phyloP scores from a whole-genome alignment of 2,113 vertebrate genomes.

The Menidia beryllina region DNA sequence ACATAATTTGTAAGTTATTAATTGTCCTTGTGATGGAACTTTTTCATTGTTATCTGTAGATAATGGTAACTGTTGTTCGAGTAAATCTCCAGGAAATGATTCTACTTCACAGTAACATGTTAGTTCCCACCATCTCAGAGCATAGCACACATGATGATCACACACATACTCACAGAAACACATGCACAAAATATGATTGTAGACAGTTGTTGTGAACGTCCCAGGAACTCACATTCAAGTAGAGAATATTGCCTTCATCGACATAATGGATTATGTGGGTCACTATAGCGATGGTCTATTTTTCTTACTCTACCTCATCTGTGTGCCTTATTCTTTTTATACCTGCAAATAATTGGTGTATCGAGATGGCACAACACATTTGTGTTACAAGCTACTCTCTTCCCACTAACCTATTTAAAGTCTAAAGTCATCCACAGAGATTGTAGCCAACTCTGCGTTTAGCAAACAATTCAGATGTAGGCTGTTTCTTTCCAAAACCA shows the following conservation, averaged over 20 bases:
- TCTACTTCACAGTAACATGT: background rate
- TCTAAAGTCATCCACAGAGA: conserved; percentile 51
- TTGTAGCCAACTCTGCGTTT: conserved; percentile 32
- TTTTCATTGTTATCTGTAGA: background rate
- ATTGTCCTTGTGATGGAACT: background rate
- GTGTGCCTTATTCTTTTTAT: conserved; percentile 78
- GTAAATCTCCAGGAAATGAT: background rate
- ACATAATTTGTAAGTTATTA: background rate
- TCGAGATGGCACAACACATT: conserved; percentile 59
- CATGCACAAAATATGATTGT: conserved; percentile 25
- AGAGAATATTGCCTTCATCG: conserved; percentile 64
- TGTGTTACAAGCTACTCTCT: conserved; percentile 55
- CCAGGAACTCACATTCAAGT: conserved; percentile 48
- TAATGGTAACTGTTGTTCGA: background rate
- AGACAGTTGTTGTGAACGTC: conserved; percentile 48
- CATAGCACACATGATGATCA: conserved; percentile 11
- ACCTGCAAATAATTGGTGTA: conserved; percentile 78
- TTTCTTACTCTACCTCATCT: conserved; percentile 78
- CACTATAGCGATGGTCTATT: conserved; percentile 78
- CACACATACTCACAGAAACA: conserved; percentile 9
- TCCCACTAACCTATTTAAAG: conserved; percentile 80
- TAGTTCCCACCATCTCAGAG: conserved; percentile 25
- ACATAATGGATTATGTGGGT: conserved; percentile 82
- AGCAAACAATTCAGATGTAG: conserved; percentile 31
- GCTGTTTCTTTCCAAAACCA: conserved; percentile 37